These are phyloP conservation scores for Zootermopsis nevadensis DNA, from an alignment of 2,888 invertebrate genomes.

Conservation along the genomic window DNA sequence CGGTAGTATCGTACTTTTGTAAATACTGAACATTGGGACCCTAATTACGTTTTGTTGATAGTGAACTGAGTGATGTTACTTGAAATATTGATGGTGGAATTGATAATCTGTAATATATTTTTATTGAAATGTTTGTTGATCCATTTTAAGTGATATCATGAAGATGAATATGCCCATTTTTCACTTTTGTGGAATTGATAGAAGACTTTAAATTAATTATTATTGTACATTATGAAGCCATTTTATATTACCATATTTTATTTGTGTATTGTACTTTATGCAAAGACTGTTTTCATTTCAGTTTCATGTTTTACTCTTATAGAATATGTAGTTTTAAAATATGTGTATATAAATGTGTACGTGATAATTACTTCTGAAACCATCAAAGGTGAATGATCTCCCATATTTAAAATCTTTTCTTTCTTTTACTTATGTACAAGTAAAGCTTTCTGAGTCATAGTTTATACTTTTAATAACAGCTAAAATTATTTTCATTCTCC, in stretches of 20 bases:
- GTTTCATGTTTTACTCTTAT: constrained; percentile 10
- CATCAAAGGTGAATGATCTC: neutral
- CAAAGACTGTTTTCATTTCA: constrained; percentile 28
- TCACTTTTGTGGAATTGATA: neutral
- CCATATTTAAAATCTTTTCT: neutral
- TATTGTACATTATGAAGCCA: constrained; percentile 21
- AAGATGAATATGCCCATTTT: neutral
- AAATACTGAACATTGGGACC: neutral
- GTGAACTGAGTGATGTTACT: neutral
- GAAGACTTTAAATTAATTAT: neutral
- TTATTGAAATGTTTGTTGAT: constrained; percentile 4
- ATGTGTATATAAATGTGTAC: neutral
- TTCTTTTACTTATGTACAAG: too few relatives aligned
- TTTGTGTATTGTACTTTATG: constrained; percentile 7
- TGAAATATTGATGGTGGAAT: constrained; percentile 15
- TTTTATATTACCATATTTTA: constrained; percentile 25
- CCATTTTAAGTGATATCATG: constrained; percentile 15
- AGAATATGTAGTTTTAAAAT: neutral
- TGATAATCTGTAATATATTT: constrained; percentile 28
- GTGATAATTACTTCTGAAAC: neutral
- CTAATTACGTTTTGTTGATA: neutral
- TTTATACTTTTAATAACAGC: neutral
- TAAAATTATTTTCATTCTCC: neutral
- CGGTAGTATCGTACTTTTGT: neutral
- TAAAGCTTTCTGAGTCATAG: too few relatives aligned